Conservation (phyloP, 2,113 vertebrate species). For the Morphnarchus princeps region DNA sequence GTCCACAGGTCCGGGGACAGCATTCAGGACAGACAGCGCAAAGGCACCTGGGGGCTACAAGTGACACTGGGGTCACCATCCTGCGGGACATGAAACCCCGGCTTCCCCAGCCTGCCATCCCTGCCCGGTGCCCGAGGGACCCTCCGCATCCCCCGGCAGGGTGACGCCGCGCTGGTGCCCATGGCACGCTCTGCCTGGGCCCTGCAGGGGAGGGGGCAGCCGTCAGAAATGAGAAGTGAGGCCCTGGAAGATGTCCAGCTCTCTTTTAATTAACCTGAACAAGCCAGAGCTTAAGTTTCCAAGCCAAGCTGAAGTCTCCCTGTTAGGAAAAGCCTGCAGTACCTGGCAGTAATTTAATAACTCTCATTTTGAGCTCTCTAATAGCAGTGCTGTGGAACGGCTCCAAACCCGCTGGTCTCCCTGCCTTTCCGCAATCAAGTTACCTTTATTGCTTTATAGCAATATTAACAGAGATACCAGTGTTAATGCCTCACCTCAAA, state of each 20-base stretch:
- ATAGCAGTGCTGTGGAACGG: slow-evolving; percentile 6
- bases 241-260: slow-evolving; percentile 54
- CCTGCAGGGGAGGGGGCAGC: not conserved
- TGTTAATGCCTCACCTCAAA: slow-evolving; percentile 28
- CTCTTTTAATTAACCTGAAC: slow-evolving; percentile 67
- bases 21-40: not conserved
- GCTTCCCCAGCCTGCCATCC: not conserved
- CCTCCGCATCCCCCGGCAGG: not conserved
- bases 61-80: not conserved
- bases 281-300: slow-evolving; percentile 52
- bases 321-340: slow-evolving; percentile 59
- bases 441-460: slow-evolving; percentile 52
- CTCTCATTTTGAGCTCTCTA: slow-evolving; percentile 21
- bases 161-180: fast-evolving
- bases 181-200: fast-evolving
- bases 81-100: not conserved
- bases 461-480: slow-evolving; percentile 60
- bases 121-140: not conserved
- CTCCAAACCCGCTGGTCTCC: slow-evolving; percentile 43
- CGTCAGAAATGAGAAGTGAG: not conserved
- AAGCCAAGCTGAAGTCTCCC: slow-evolving; percentile 40
- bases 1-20: not conserved
- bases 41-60: not conserved
- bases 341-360: slow-evolving; percentile 64
- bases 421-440: slow-evolving; percentile 39